Percentiles rank a stretch among this genome's conserved stretches.
These are phyloP conservation scores for Ichneumon xanthorius DNA, from an alignment of 2,888 invertebrate species.

Conservation along the genomic window DNA sequence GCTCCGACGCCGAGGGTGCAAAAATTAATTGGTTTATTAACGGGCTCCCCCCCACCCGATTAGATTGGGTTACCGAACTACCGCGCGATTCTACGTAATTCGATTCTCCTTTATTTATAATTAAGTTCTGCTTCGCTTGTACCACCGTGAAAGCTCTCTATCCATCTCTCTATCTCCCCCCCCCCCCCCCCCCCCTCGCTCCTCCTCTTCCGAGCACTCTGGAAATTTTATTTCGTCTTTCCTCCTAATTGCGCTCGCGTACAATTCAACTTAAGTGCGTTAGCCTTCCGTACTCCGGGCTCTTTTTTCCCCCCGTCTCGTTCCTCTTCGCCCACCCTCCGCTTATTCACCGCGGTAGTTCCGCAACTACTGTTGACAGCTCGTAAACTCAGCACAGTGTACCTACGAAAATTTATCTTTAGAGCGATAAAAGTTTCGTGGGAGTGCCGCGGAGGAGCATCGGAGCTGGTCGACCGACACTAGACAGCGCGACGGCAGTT, in stretches of 20 bases:
- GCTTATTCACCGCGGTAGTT: slow-evolving; percentile 16
- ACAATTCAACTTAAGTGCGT: slow-evolving; percentile 50
- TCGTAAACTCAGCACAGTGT: slow-evolving; percentile 25
- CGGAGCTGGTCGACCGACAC: neutral
- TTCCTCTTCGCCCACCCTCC: neutral
- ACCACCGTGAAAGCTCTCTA: slow-evolving; percentile 10
- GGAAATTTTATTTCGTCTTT: slow-evolving; percentile 45
- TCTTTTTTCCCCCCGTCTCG: slow-evolving; percentile 6
- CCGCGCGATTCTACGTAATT: slow-evolving; percentile 34
- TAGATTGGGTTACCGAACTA: slow-evolving; percentile 39
- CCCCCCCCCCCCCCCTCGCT: neutral
- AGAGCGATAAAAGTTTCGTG: slow-evolving; percentile 36
- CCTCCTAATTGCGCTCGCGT: slow-evolving; percentile 33
- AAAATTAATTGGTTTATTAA: slow-evolving; percentile 63
- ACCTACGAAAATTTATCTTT: slow-evolving; percentile 47
- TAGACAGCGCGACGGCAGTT: neutral
- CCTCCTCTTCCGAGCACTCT: slow-evolving; percentile 6
- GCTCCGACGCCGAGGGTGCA: neutral
- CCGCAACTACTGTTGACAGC: slow-evolving; percentile 39
- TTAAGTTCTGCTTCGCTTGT: slow-evolving; percentile 38
- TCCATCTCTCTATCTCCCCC: neutral
- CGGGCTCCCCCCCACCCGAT: slow-evolving; percentile 3
- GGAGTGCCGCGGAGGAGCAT: neutral
- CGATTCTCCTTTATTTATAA: slow-evolving; percentile 55
- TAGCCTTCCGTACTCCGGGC: slow-evolving; percentile 34